Base-by-base conservation (phyloP, 2,113 vertebrate species). In the Pygoscelis antarcticus region DNA sequence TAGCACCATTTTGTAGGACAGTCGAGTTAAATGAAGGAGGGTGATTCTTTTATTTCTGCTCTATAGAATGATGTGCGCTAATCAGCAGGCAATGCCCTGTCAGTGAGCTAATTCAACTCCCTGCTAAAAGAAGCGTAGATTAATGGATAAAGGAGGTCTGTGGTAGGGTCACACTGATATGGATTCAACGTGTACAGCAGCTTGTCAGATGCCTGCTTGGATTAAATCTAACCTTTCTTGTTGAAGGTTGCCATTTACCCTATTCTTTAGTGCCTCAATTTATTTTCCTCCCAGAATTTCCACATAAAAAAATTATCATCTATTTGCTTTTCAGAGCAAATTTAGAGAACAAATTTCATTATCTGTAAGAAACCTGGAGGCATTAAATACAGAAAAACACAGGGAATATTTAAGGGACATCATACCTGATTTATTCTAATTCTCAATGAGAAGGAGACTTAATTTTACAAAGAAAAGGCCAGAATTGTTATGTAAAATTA, bases 191-290 rank as follows among this genome's bases (percentile, higher is more conserved):
- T 98, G 99, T 99, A 99, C 98, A 92, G 98, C 98, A 96, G 98
- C 99, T 99, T 99, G 99, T 99, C 99, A 99, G 99, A 99, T 99
- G 99, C 99, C 99, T 99, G 99, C 98, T 98, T 99, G 99, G 99
- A 99, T 99, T 99, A 99, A 99, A 98, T 99, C 98, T 98, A 97
- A 98, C 98, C 98, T 99, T 99, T 99, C 97, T 99, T 98, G 98
- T 98, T 99, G 98, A 99, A 99, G 99, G 99, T 99, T 99, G 99
- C 98, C 99, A 98, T 99, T 99, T 99, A 99, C 99, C 98, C 98
- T 99, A 98, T 99, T 99, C 98, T 98, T 98, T 97, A 98, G 99
- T 98, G 98, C 99, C 98, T 98, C 98, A 97, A 98, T 99, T 99
- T 98, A 98, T 99, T 99, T 99, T 98, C 98, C 96, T 98, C 98